Base-by-base conservation (phyloP, 2,113 vertebrate species). In the Takifugu bimaculatus region DNA sequence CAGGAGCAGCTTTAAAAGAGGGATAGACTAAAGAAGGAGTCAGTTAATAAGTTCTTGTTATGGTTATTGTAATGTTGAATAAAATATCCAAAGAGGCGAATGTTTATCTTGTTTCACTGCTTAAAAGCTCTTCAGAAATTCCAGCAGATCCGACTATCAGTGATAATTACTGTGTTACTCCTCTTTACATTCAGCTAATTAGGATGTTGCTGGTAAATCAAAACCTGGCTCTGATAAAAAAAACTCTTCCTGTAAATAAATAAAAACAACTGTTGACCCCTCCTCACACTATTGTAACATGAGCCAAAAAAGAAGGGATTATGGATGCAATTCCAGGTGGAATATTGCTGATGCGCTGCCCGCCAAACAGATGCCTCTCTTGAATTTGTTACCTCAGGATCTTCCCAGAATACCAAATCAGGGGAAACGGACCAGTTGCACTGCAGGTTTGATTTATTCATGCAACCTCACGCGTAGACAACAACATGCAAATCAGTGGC, bases 281-380 rank as follows among this genome's bases (percentile, higher is more conserved):
- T 66, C 51, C 56, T 57, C 13, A 5, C 14, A 4, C 10, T 14
- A 13, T 47, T 14, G 13, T 47, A 47, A n/a, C 45, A 47, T 6
- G 14, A 14, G 45, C 13, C 3, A 13, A 13, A 13, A 5, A 47
- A 47, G 2, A 47, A 4, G 39, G 59, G 60, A 69, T 85, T 77
- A 81, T 77, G 78, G 72, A 87, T 81, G 79, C 62, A 57, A 74
- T 86, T 71, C 85, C 85, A 81, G 79, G 71, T 83, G 85, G n/a
- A 79, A 70, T 74, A 76, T 80, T 70, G 70, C 63, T 71, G 68
- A 70, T 82, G 60, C 73, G 71, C 72, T 75, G 78, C 80, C 78
- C 79, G 79, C 71, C 68, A 65, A 79, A 73, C 86, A 89, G 85
- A 85, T 88, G 86, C 86, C 81, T 88, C 76, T 70, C 71, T 79